phyloP scores from a whole-genome alignment of 1,140 invertebrate species.

The Andrena cerasifolii region DNA sequence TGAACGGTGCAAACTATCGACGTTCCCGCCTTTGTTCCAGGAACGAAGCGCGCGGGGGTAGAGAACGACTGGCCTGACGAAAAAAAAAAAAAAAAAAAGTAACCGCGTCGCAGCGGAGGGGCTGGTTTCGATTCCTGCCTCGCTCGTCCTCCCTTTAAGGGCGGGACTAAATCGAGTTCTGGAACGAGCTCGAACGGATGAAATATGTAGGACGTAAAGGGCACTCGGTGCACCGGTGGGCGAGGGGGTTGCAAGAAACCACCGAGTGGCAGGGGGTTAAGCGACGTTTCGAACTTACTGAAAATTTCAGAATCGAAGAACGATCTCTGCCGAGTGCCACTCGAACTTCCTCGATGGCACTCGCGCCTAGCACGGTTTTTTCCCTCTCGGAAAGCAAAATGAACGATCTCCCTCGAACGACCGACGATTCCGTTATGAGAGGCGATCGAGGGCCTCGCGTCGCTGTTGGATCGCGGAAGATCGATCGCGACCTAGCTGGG shows the following conservation, averaged over 20 bases:
- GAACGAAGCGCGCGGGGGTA: conserved; percentile 9
- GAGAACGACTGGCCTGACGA: conserved; percentile 13
- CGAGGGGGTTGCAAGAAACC: conserved; percentile 44
- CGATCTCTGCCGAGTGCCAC: conserved; percentile 46
- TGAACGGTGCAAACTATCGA: conserved; percentile 46
- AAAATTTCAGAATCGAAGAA: conserved; percentile 58
- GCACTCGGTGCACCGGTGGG: too few species aligned
- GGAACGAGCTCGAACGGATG: conserved; percentile 51
- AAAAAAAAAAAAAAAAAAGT: conserved; percentile 45
- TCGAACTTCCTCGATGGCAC: background rate
- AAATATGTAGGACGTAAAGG: conserved; percentile 52
- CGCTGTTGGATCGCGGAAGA: background rate
- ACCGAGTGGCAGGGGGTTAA: conserved; percentile 34
- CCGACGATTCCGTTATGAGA: background rate
- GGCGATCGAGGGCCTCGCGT: background rate
- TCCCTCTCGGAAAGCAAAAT: background rate
- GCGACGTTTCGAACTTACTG: conserved; percentile 42
- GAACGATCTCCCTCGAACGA: too few species aligned
- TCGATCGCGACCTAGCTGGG: background rate
- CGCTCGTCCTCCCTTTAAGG: conserved; percentile 18
- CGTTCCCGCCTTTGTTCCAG: conserved; percentile 34
- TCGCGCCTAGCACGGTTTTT: background rate
- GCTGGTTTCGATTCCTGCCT: conserved; percentile 35
- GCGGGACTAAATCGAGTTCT: conserved; percentile 57
- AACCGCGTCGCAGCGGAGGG: conserved; percentile 23